Evolutionary conservation across 2,888 invertebrate species (phyloP).

Genomic region (Doris montereyensis): DNA sequence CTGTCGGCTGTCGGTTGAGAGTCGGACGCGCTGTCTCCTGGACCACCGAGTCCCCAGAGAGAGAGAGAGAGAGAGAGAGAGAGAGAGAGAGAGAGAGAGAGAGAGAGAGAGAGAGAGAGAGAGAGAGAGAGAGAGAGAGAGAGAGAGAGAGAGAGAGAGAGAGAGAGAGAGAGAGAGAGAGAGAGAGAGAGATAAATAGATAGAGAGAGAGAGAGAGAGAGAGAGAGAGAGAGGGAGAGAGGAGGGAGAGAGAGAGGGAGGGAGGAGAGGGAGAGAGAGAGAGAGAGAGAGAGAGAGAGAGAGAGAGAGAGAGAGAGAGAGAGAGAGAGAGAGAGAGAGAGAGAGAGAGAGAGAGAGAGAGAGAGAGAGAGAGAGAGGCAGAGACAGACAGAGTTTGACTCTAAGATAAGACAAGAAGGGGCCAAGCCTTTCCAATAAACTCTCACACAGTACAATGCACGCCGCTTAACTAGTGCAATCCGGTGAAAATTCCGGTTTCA

Average conservation of each 20-base stretch:
- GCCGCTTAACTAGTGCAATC: too few species aligned
- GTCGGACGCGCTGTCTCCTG: too few species aligned
- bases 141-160: neutral
- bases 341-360: conserved; percentile 17
- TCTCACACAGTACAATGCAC: too few species aligned
- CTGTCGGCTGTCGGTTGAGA: too few species aligned
- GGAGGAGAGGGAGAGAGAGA: neutral
- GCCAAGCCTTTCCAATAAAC: too few species aligned
- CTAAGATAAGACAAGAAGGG: too few species aligned
- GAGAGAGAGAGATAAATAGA: conserved; percentile 8
- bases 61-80: too few species aligned
- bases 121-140: conserved; percentile 12
- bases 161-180: conserved; percentile 20
- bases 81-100: too few species aligned
- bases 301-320: conserved; percentile 43
- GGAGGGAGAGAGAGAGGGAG: neutral
- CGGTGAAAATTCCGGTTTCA: too few species aligned
- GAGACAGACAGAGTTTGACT: conserved; percentile 36
- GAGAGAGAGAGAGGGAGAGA: neutral
- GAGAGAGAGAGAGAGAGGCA: neutral
- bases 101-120: conserved; percentile 10
- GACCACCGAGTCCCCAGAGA: too few species aligned
- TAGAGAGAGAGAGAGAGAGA: neutral
- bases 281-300: neutral
- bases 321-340: neutral